Conservation (phyloP, 2,113 vertebrate species). For the Oplegnathus fasciatus region DNA sequence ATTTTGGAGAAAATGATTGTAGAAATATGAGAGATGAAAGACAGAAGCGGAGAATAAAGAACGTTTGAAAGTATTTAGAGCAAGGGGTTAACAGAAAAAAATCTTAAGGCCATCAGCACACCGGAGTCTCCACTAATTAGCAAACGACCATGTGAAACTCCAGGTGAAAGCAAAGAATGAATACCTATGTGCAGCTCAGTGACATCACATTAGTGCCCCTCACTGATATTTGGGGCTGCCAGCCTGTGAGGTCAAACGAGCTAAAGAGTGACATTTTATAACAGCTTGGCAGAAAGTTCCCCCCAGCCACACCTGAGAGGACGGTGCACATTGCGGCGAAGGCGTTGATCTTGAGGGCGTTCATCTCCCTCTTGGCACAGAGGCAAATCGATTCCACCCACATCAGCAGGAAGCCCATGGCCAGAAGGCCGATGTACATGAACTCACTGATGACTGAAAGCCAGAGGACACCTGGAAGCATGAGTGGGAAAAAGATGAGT, state of each 20-base stretch:
- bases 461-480: constrained; percentile 86
- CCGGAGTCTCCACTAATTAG: no score
- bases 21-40: not conserved
- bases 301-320: constrained; percentile 75
- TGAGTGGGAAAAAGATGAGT: rapidly evolving
- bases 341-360: constrained; percentile 88
- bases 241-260: not conserved
- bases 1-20: not conserved
- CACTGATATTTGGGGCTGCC: not conserved
- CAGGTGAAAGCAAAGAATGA: no score
- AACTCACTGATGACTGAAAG: constrained; percentile 88
- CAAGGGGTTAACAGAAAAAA: no score
- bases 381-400: constrained; percentile 85
- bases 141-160: no score
- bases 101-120: no score
- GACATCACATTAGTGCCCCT: not conserved
- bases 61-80: not conserved
- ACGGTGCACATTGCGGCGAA: constrained; percentile 89
- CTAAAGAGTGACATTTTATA: not conserved
- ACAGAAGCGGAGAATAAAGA: not conserved
- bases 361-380: constrained; percentile 85
- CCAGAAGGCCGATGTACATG: constrained; percentile 86
- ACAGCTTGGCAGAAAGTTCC: not conserved
- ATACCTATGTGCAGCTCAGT: not conserved
- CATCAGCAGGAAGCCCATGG: constrained; percentile 88